Evolutionary conservation across 2,797 vertebrate genomes (phyloP).

Genomic region (Jordanella pulchra): DNA sequence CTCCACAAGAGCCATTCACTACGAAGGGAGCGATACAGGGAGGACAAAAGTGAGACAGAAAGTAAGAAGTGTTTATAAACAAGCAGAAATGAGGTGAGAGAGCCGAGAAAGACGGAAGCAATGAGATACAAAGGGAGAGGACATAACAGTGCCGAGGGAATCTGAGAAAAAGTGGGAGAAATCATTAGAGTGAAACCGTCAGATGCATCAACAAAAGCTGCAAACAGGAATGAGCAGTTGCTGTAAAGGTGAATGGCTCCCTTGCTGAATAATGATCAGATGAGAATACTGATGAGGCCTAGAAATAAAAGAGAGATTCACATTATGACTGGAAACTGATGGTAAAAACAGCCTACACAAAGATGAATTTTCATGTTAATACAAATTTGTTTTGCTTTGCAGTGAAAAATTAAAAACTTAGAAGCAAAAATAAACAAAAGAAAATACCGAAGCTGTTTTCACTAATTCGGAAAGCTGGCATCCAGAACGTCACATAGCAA

Average conservation of each 20-base stretch:
- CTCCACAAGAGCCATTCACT: slow-evolving; percentile 42
- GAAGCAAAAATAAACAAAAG: neutral
- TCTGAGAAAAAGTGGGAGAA: slow-evolving; percentile 10
- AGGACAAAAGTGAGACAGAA: slow-evolving; percentile 28
- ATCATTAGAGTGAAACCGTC: slow-evolving; percentile 11
- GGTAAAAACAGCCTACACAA: neutral
- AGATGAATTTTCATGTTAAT: neutral
- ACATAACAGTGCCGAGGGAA: neutral
- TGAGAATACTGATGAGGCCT: slow-evolving; percentile 26
- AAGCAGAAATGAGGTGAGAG: slow-evolving; percentile 14
- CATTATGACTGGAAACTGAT: neutral
- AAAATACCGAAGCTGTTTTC: neutral
- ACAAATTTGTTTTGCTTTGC: neutral
- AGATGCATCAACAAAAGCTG: neutral
- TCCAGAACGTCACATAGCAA: neutral
- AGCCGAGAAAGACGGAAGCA: slow-evolving; percentile 5
- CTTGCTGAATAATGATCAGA: slow-evolving; percentile 32
- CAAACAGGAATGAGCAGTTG: slow-evolving; percentile 1
- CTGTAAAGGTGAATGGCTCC: slow-evolving; percentile 23
- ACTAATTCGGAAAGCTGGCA: neutral
- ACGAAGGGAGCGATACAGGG: slow-evolving; percentile 34
- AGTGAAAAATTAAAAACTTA: neutral
- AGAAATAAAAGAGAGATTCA: slow-evolving; percentile 7
- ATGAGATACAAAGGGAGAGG: slow-evolving; percentile 1
- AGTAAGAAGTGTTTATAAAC: slow-evolving; percentile 14